Evolutionary conservation across 1,140 invertebrate genomes (phyloP).

Genomic region (Homarus americanus): DNA sequence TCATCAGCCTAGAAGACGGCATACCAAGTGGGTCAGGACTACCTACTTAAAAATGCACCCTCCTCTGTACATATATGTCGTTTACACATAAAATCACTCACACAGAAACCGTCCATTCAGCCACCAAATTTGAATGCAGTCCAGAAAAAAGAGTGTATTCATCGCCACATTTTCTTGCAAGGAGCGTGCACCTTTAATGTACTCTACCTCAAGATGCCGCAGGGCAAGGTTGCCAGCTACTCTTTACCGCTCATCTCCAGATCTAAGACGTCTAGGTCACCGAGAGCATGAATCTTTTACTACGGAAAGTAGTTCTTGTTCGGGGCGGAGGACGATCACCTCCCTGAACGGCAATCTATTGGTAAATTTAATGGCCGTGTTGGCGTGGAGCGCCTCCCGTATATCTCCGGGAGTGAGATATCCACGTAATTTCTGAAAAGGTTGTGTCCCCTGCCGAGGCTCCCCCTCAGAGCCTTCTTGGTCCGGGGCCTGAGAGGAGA

Average conservation of each 20-base stretch:
- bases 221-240: constrained; percentile 47
- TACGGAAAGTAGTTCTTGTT: not conserved
- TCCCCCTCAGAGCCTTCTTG: constrained; percentile 56
- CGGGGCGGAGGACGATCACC: too few species aligned
- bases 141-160: constrained; percentile 30
- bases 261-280: constrained; percentile 38
- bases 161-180: constrained; percentile 51
- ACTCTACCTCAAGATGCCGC: constrained; percentile 55
- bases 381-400: not conserved
- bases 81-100: constrained; percentile 69
- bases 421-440: constrained; percentile 51
- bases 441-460: constrained; percentile 12
- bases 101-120: constrained; percentile 65
- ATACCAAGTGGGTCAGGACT: not conserved
- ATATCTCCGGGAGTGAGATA: constrained; percentile 23
- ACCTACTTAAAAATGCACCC: constrained; percentile 53
- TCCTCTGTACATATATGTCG: constrained; percentile 39
- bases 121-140: constrained; percentile 60
- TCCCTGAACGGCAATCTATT: not conserved
- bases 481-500: constrained; percentile 54
- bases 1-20: not conserved
- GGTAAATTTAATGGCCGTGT: not conserved
- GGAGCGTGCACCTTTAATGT: constrained; percentile 57
- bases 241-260: not conserved
- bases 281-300: not conserved